Evolutionary conservation across 2,113 vertebrate species (phyloP).

Genomic region (Baryphthengus martii): DNA sequence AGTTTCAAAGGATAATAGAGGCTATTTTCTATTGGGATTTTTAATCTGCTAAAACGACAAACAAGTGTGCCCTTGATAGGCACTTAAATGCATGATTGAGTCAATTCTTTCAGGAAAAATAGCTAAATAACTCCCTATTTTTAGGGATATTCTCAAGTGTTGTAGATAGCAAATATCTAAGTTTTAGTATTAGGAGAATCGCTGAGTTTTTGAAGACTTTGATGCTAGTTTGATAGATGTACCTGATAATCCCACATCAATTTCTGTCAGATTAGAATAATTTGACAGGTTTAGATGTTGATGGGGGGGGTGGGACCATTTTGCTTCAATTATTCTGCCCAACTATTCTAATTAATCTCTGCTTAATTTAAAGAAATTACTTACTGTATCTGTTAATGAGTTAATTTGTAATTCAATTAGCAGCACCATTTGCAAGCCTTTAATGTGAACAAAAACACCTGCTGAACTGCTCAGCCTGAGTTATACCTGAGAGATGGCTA

Average conservation of each 20-base stretch:
- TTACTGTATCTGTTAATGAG: constrained; percentile 55
- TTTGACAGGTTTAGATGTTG: constrained; percentile 15
- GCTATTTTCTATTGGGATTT: background rate
- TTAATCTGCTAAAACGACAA: background rate
- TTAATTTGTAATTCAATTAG: constrained; percentile 68
- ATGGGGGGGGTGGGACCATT: background rate
- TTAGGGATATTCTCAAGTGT: background rate
- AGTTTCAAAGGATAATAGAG: background rate
- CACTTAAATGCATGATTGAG: background rate
- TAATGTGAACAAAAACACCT: constrained; percentile 29
- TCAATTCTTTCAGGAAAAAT: background rate
- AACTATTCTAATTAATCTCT: constrained; percentile 61
- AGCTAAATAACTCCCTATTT: background rate
- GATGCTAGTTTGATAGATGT: background rate
- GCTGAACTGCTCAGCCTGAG: background rate
- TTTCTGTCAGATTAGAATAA: background rate
- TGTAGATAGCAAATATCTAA: background rate
- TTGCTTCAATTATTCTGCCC: constrained; percentile 51
- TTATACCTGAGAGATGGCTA: background rate
- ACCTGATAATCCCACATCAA: background rate
- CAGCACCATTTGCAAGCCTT: constrained; percentile 39
- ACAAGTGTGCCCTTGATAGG: background rate
- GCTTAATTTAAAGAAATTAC: constrained; percentile 63
- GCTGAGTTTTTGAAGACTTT: background rate
- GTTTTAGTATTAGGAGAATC: background rate